These are phyloP conservation scores for Rhimphoctona megacephalus DNA, from an alignment of 2,888 invertebrate genomes.

Conservation along the genomic window DNA sequence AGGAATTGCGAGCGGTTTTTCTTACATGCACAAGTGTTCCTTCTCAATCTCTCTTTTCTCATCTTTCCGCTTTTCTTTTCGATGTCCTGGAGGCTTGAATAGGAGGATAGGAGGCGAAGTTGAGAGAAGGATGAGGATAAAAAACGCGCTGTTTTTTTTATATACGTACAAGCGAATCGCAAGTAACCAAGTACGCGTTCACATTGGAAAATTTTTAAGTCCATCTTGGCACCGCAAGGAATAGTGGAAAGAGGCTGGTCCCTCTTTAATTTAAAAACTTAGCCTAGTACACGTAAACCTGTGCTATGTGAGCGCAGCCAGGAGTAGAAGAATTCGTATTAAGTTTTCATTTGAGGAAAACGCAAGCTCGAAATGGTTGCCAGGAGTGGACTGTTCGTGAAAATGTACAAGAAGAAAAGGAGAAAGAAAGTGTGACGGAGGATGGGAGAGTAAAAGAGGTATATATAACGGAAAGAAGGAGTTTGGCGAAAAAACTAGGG, in stretches of 20 bases:
- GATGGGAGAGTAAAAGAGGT: constrained; percentile 6
- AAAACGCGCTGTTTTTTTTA: constrained; percentile 47
- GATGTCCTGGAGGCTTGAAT: constrained; percentile 33
- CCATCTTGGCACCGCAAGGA: constrained; percentile 55
- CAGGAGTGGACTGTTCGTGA: constrained; percentile 72
- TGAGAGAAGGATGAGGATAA: not conserved
- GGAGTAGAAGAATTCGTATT: constrained; percentile 73
- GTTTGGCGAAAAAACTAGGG: constrained; percentile 34
- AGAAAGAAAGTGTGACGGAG: constrained; percentile 50
- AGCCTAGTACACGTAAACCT: constrained; percentile 42
- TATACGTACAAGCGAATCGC: constrained; percentile 23
- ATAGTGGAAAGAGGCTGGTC: constrained; percentile 32
- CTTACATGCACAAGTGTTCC: constrained; percentile 19
- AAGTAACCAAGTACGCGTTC: constrained; percentile 20
- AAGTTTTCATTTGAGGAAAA: constrained; percentile 80
- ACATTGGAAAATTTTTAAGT: constrained; percentile 66
- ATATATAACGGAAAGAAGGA: constrained; percentile 40
- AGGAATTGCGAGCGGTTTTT: constrained; percentile 44
- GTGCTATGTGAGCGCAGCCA: constrained; percentile 57
- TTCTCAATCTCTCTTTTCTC: constrained; percentile 41
- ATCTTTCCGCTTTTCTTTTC: constrained; percentile 48
- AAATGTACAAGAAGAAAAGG: constrained; percentile 30
- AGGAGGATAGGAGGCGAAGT: not conserved
- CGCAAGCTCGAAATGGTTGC: constrained; percentile 75
- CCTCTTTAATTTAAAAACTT: constrained; percentile 78